Conservation (phyloP, 1,140 invertebrate genomes). For the Drosophila hydei region DNA sequence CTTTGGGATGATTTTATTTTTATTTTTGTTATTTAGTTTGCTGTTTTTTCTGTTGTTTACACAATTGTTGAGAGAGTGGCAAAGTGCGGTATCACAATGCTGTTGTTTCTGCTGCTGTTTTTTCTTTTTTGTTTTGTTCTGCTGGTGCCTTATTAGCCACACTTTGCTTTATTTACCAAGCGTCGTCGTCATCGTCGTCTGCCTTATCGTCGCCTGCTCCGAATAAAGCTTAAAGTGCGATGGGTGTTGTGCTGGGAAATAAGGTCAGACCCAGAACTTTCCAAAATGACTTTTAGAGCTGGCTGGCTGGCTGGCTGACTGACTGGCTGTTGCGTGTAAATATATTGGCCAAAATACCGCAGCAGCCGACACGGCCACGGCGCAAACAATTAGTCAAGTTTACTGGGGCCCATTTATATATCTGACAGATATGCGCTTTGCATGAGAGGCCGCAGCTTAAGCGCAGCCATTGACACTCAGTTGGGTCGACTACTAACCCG, state of each 20-base stretch:
- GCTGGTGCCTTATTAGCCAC: constrained; percentile 62
- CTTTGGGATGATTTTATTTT: constrained; percentile 14
- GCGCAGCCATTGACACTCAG: constrained; percentile 53
- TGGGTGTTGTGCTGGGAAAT: constrained; percentile 47
- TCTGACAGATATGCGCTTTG: constrained; percentile 59
- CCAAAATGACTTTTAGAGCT: constrained; percentile 53
- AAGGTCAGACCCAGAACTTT: constrained; percentile 75
- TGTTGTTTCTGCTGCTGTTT: constrained; percentile 28
- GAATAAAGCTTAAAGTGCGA: constrained; percentile 48
- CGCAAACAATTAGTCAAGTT: constrained; percentile 77
- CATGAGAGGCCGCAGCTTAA: constrained; percentile 42
- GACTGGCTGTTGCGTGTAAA: constrained; percentile 19
- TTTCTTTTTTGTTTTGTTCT: constrained; percentile 23
- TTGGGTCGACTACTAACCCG: constrained; percentile 59
- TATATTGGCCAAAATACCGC: constrained; percentile 41
- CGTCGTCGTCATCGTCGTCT: constrained; percentile 32
- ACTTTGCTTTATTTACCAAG: constrained; percentile 61
- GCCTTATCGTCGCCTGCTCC: constrained; percentile 23
- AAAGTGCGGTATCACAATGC: constrained; percentile 58
- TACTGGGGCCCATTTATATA: constrained; percentile 67
- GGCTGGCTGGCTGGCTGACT: background rate
- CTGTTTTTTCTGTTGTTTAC: constrained; percentile 48
- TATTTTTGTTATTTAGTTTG: constrained; percentile 30
- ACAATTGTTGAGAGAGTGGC: constrained; percentile 62
- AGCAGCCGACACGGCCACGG: constrained; percentile 30